Base-by-base conservation (phyloP, 2,797 vertebrate genomes). In the Melopsittacus undulatus region DNA sequence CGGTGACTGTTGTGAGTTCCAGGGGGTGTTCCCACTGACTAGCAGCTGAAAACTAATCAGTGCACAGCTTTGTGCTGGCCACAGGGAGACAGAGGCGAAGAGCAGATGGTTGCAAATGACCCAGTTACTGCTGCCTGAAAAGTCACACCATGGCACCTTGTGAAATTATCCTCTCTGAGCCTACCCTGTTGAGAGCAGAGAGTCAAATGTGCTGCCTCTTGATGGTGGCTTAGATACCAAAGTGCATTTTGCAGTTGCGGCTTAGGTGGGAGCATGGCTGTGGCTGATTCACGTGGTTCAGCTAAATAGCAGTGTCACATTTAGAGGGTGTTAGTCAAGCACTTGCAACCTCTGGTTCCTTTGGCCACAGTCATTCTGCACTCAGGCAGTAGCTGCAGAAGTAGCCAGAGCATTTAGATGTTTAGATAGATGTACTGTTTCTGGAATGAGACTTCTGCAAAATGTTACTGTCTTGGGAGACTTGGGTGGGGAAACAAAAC, bases 91-190 rank as follows among this genome's bases (percentile, higher is more conserved):
- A 24, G 63, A 66, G 81, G 63, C 54, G 43, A 8, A 40, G 92
- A 95, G 86, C 95, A 95, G 96, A 90, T 95, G 92, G 94, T 61
- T 87, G 88, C 59, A 87, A 94, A 80, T 70, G 92, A 95, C 92
- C 92, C 87, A 74, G 77, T 95, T 97, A 94, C 83, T 92, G 86
- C 90, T 93, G 95, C 95, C 93, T 95, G 90, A 76, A 70, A 62
- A 93, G 83, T 84, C 83, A 93, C 63, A 29, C 80, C 4, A 7
- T 11, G 79, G 56, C 59, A 36, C 82, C 63, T 32, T 63, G 80
- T 86, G 54, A 93, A 94, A 40, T 52, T 74, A 40, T 67, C 76
- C 74, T 57, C 43, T 82, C 68, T 81, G 67, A 56, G 78, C 68
- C 83, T 88, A 56, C 56, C 27, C 59, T 77, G 70, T n/a, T 63